phyloP scores from a whole-genome alignment of 2,888 invertebrate genomes.

The Drosophila parthenogenetica region DNA sequence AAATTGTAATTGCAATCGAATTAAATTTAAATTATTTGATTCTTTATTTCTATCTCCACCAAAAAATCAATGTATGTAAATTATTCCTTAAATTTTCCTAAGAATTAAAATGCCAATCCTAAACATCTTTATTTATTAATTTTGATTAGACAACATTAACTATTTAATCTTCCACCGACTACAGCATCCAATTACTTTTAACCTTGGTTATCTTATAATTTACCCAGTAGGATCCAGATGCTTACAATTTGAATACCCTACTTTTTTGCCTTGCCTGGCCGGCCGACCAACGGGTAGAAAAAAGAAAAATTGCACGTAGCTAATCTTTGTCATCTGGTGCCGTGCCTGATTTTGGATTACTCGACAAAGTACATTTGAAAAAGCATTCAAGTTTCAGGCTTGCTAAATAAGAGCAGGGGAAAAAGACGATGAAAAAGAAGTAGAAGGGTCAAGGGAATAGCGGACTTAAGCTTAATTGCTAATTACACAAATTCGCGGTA shows the following conservation, averaged over 20 bases:
- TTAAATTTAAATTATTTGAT: not conserved
- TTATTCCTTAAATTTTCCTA: not conserved
- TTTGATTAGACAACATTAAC: slow-evolving; percentile 26
- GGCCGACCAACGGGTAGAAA: slow-evolving; percentile 30
- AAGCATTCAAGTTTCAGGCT: slow-evolving; percentile 60
- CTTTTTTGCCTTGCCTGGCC: slow-evolving; percentile 16
- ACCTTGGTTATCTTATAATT: slow-evolving; percentile 6
- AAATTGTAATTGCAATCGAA: too few relatives aligned
- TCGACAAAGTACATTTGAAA: slow-evolving; percentile 52
- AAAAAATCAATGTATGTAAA: not conserved
- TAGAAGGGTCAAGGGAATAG: slow-evolving; percentile 33
- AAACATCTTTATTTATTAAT: slow-evolving; percentile 18
- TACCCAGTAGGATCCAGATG: not conserved
- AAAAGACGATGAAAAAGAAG: not conserved
- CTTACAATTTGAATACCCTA: slow-evolving; percentile 35
- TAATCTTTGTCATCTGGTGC: slow-evolving; percentile 78
- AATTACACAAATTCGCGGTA: slow-evolving; percentile 78
- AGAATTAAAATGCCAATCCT: not conserved
- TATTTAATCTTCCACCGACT: slow-evolving; percentile 32
- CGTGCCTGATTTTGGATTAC: slow-evolving; percentile 65
- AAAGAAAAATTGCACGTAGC: slow-evolving; percentile 70
- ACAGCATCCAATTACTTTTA: slow-evolving; percentile 9
- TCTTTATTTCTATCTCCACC: not conserved
- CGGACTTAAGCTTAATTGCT: slow-evolving; percentile 72
- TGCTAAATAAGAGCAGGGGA: slow-evolving; percentile 14